phyloP scores from a whole-genome alignment of 2,888 invertebrate species.

The Stratiomys singularior region DNA sequence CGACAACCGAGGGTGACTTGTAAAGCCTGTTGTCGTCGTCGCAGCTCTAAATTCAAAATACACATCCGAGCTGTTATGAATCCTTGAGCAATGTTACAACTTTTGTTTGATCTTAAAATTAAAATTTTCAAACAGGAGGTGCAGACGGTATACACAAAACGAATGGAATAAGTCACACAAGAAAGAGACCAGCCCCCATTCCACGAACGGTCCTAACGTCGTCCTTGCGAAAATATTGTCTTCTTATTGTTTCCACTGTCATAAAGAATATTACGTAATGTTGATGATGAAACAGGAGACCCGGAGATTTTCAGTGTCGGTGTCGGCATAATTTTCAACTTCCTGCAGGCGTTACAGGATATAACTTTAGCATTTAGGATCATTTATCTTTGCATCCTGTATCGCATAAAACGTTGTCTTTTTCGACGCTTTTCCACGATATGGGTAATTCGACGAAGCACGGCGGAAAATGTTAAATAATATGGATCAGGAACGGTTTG shows the following conservation, averaged over 20 bases:
- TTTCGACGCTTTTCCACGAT: neutral
- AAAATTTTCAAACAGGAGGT: constrained; percentile 43
- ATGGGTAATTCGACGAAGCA: neutral
- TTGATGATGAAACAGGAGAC: constrained; percentile 20
- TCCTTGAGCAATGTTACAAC: constrained; percentile 19
- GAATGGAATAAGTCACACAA: neutral
- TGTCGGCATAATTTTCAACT: constrained; percentile 40
- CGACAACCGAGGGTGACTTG: neutral
- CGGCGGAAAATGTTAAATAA: neutral
- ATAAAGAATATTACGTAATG: constrained; percentile 49
- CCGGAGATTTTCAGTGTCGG: constrained; percentile 24
- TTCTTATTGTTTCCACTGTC: constrained; percentile 52
- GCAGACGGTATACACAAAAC: neutral
- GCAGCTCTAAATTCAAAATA: constrained; percentile 6
- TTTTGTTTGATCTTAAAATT: constrained; percentile 52
- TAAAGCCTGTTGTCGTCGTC: constrained; percentile 30
- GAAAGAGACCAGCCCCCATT: neutral
- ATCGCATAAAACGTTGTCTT: constrained; percentile 29
- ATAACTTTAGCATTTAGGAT: constrained; percentile 46
- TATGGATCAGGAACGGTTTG: neutral
- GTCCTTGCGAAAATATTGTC: constrained; percentile 3
- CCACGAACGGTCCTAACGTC: neutral
- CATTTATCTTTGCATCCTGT: constrained; percentile 48
- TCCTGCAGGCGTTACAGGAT: constrained; percentile 23
- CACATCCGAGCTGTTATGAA: constrained; percentile 15